Evolutionary conservation across 1,140 invertebrate species (phyloP), one percentile per base, ranked within the genome.

Genomic region (Rhopalosiphum padi): DNA sequence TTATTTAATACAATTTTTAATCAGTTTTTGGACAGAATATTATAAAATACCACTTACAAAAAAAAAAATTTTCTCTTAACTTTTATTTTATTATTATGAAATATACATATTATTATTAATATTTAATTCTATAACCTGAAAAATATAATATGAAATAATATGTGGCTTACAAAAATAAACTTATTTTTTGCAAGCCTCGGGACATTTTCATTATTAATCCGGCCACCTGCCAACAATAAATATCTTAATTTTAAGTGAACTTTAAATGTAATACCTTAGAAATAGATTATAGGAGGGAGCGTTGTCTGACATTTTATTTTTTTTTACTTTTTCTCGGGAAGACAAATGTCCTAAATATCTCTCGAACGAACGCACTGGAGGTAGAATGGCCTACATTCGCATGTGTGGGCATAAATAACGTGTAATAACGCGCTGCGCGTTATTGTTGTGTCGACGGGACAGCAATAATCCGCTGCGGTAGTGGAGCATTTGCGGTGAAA

Each of bases 211-310:
- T n/a, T 77, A 77, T 77, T 77, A 77, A 77, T 77, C 60, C 60
- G 60, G 60, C n/a, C 60, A 15, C 30, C 60, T 30, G 60, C 60
- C 30, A n/a, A n/a, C 60, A 77, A n/a, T 77, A 77, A 77, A 77
- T n/a, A 77, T 77, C 60, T 77, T 77, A 77, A 77, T 77, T 77
- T 77, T n/a, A n/a, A 77, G 60, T 77, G 60, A n/a, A 77, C 60
- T n/a, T n/a, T 21, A 77, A 77, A n/a, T 15, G 30, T 1, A 18
- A 77, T 5, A n/a, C 60, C 60, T 35, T 77, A n/a, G n/a, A n/a
- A 77, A 77, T n/a, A 77, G 60, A 77, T n/a, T n/a, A 77, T 77
- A n/a, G 60, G 4, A 1, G 60, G 25, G 60, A n/a, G 60, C 15
- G 6, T 18, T 18, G 30, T 18, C 15, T 35, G 60, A 77, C 60